Evolutionary conservation across 2,888 invertebrate species (phyloP).

Genomic region (Napeogenes inachia): DNA sequence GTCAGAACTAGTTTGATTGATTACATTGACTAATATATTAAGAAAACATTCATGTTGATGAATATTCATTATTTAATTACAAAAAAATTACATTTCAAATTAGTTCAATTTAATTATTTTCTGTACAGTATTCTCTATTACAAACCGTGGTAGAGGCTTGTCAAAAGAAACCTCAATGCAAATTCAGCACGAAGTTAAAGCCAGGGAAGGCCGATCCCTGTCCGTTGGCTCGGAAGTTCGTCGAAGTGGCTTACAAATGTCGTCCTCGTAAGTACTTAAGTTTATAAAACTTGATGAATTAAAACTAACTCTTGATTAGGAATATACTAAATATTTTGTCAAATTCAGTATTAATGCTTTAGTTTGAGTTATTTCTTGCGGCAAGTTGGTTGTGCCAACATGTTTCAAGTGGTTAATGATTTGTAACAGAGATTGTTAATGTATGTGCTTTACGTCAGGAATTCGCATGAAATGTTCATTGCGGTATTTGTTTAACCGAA

Average conservation of each 20-base stretch:
- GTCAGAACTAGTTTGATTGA: too few species aligned
- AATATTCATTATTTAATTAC: too few species aligned
- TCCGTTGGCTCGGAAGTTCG: constrained; percentile 91
- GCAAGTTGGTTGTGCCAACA: background rate
- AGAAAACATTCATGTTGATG: too few species aligned
- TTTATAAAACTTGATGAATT: constrained; percentile 1
- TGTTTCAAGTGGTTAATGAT: background rate
- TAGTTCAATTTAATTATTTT: background rate
- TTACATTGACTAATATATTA: too few species aligned
- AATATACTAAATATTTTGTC: constrained; percentile 2
- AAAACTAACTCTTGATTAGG: constrained; percentile 3
- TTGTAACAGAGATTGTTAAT: background rate
- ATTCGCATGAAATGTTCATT: too few species aligned
- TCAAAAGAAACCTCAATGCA: constrained; percentile 94
- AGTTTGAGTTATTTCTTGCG: background rate
- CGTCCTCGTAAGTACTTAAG: constrained; percentile 88
- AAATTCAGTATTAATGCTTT: constrained; percentile 1
- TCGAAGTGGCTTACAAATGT: constrained; percentile 97
- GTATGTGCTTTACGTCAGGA: too few species aligned
- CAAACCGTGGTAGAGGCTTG: constrained; percentile 96
- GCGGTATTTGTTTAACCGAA: too few species aligned
- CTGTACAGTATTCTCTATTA: constrained; percentile 86
- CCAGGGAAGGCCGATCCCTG: constrained; percentile 93
- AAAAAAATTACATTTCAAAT: too few species aligned
- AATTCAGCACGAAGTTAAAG: constrained; percentile 90